Base-by-base conservation (phyloP, 2,888 invertebrate genomes). In the Ectemnius cavifrons region DNA sequence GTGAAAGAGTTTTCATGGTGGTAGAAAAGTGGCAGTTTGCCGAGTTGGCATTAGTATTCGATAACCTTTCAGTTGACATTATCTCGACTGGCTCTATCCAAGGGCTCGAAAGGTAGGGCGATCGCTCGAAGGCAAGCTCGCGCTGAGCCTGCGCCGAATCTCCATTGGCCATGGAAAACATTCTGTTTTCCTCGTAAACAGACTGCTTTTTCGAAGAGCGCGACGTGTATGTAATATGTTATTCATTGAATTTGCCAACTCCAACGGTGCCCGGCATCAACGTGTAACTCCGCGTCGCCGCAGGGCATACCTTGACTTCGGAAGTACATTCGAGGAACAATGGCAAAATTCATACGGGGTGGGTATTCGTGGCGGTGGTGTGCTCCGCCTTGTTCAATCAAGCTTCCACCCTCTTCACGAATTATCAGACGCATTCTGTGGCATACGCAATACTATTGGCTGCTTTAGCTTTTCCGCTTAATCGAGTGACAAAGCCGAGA, bases 381-480 rank as follows among this genome's bases (percentile, higher is more conserved):
- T 37, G 28, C 28, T 37, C 8, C 8, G 28, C 28, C 28, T 37
- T 37, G 28, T 6, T 37, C 28, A 8, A 37, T 8, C 28, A 8
- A 37, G 28, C 8, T 1, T 4, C 28, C 8, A 2, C 28, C 28
- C 28, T 6, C 28, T 65, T 57, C 81, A 80, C 83, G 83, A 82
- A 83, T 82, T 82, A 82, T 82, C 81, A 65, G 67, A 67, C 45
- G 72, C 16, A 37, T 71, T 58, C 56, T 59, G 27, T 66, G 67
- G 47, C 68, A 49, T 66, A 62, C 75, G 59, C 77, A 59, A 58
- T 37, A 8, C 28, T 49, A 14, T 16, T 49, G 49, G 20, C 47
- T 56, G 61, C 45, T 58, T 63, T 56, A 81, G 77, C 71, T 80
- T 80, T 80, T 80, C 82, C 61, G 75, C 77, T 75, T 76, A 73